Evolutionary conservation across 2,888 invertebrate species (phyloP).

Genomic region (Auanema sp.): DNA sequence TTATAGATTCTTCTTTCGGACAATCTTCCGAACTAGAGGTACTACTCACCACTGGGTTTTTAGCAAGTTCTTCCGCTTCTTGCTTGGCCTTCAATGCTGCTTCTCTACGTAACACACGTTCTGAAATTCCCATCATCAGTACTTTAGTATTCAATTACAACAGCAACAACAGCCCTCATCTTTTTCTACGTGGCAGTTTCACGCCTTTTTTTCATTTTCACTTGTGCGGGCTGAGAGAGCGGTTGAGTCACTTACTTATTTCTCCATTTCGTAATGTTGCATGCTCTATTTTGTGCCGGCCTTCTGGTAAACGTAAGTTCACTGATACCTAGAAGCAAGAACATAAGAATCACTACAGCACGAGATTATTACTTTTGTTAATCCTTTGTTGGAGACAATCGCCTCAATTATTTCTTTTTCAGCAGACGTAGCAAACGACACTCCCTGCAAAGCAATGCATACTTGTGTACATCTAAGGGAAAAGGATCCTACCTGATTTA

Average conservation of each 20-base stretch:
- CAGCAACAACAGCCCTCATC: no score
- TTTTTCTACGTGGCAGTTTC: no score
- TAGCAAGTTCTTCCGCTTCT: conserved; percentile 41
- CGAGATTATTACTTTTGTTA: conserved; percentile 57
- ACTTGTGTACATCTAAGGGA: not conserved
- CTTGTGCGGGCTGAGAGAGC: not conserved
- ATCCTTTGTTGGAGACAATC: conserved; percentile 53
- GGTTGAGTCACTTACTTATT: conserved; percentile 45
- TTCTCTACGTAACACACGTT: conserved; percentile 54
- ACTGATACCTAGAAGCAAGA: conserved; percentile 47
- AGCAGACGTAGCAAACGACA: conserved; percentile 58
- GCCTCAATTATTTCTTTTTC: conserved; percentile 62
- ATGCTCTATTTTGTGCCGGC: conserved; percentile 60
- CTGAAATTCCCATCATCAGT: conserved; percentile 26
- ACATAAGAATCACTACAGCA: no score
- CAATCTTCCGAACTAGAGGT: not conserved
- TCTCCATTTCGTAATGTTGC: conserved; percentile 62
- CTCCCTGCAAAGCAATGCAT: conserved; percentile 40
- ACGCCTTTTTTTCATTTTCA: no score
- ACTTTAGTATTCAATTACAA: no score
- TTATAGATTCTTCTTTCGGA: not conserved
- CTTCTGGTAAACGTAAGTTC: conserved; percentile 61
- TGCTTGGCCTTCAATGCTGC: conserved; percentile 40
- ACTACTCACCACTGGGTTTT: conserved; percentile 28
- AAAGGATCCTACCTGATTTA: conserved; percentile 77